These are phyloP conservation scores for Chaetoderma sp. DNA, from an alignment of 2,888 invertebrate genomes.

Conservation along the genomic window DNA sequence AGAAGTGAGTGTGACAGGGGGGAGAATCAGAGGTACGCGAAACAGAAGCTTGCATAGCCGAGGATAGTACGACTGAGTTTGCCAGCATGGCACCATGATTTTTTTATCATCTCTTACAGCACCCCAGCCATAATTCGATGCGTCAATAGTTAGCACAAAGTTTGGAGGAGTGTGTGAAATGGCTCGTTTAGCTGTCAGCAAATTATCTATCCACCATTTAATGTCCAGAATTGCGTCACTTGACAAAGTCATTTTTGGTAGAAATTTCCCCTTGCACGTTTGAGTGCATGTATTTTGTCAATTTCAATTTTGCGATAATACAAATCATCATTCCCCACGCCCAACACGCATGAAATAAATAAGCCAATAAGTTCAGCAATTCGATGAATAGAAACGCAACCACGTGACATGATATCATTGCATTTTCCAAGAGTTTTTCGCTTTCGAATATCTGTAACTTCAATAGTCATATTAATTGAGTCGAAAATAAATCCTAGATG, in stretches of 20 bases:
- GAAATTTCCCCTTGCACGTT: conserved; percentile 21
- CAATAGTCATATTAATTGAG: not conserved
- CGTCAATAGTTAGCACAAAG: conserved; percentile 20
- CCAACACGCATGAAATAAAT: not conserved
- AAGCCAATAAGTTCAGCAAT: not conserved
- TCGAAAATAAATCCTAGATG: conserved; percentile 1
- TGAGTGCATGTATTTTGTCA: conserved; percentile 2
- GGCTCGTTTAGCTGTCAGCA: not conserved
- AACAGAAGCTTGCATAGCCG: too few species aligned
- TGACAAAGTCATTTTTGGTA: not conserved
- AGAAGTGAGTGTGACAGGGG: too few species aligned
- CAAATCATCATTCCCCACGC: not conserved
- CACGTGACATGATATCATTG: not conserved
- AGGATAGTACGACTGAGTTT: too few species aligned
- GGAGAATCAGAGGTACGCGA: too few species aligned
- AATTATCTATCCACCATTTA: not conserved
- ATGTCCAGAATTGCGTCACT: not conserved
- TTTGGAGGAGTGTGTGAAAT: conserved; percentile 32
- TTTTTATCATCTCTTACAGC: not conserved
- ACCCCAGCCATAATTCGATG: not conserved
- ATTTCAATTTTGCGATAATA: not conserved
- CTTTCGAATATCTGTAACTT: not conserved
- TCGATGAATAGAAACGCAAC: not conserved
- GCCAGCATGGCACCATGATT: too few species aligned
- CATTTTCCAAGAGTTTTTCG: not conserved